These are phyloP conservation scores for Passer montanus DNA, from an alignment of 2,113 vertebrate species.

Conservation along the genomic window DNA sequence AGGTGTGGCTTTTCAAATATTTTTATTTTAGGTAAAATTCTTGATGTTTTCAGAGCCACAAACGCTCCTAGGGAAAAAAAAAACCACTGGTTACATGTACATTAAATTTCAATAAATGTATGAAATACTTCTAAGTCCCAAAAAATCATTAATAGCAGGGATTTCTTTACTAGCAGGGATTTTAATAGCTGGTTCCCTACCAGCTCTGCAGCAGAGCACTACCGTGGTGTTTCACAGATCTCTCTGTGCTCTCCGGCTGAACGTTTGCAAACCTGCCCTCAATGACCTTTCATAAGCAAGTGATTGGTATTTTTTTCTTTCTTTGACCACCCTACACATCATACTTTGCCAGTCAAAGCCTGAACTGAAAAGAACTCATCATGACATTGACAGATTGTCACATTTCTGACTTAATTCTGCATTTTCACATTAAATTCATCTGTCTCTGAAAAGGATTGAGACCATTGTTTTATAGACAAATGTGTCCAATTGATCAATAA, in stretches of 20 bases:
- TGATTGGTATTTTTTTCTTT: not conserved
- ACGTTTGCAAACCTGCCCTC: not conserved
- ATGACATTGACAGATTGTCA: not conserved
- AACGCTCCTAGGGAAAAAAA: not conserved
- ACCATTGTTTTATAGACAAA: not conserved
- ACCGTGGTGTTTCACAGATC: not conserved
- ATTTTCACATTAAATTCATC: not conserved
- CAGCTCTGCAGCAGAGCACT: not conserved
- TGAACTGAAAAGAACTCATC: not conserved
- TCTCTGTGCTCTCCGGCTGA: not conserved
- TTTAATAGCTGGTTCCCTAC: not conserved
- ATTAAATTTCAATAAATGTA: not conserved
- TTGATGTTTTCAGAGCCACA: not conserved
- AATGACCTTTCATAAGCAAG: not conserved
- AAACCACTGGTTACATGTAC: accelerated
- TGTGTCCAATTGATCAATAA: not conserved
- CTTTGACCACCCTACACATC: not conserved
- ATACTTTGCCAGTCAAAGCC: not conserved
- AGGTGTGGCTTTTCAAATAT: not conserved
- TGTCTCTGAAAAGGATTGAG: not conserved
- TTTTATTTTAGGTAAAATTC: not conserved
- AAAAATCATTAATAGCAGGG: not conserved
- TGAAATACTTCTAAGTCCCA: not conserved
- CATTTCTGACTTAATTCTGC: not conserved
- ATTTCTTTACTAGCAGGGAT: not conserved